Evolutionary conservation across 2,888 invertebrate genomes (phyloP).

Genomic region (Trilocha varians): DNA sequence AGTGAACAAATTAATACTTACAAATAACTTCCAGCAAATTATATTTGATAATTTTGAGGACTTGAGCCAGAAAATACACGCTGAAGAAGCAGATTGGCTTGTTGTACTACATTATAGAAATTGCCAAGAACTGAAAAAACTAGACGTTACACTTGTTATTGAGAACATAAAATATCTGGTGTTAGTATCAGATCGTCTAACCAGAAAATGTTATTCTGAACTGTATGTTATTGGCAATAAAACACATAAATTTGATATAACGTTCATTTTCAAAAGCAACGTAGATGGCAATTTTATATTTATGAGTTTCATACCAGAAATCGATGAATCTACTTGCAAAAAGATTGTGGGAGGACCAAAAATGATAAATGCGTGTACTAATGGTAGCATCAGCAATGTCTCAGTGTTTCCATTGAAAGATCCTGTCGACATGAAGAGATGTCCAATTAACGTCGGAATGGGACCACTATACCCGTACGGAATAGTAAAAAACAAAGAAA

Average conservation of each 20-base stretch:
- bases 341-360: slow-evolving; percentile 13
- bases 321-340: slow-evolving; percentile 29
- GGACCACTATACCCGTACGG: slow-evolving; percentile 37
- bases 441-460: slow-evolving; percentile 41
- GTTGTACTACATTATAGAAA: slow-evolving; percentile 20
- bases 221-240: slow-evolving; percentile 17
- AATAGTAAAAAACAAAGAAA: slow-evolving; percentile 22
- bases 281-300: slow-evolving; percentile 16
- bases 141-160: slow-evolving; percentile 15
- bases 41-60: slow-evolving; percentile 9
- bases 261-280: slow-evolving; percentile 24
- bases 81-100: slow-evolving; percentile 11
- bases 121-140: slow-evolving; percentile 15
- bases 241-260: slow-evolving; percentile 25
- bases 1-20: slow-evolving; percentile 12
- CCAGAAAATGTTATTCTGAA: slow-evolving; percentile 10
- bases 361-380: slow-evolving; percentile 28
- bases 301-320: slow-evolving; percentile 26
- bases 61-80: slow-evolving; percentile 7
- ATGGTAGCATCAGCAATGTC: slow-evolving; percentile 19
- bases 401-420: slow-evolving; percentile 30
- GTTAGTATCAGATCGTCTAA: slow-evolving; percentile 16
- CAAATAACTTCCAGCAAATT: slow-evolving; percentile 13
- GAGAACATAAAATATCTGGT: slow-evolving; percentile 26
- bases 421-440: slow-evolving; percentile 33